A percentile compares a stretch with the other conserved stretches of the same genome.
These are phyloP conservation scores for Aradus depressus DNA, from an alignment of 2,888 invertebrate species.

Conservation along the genomic window DNA sequence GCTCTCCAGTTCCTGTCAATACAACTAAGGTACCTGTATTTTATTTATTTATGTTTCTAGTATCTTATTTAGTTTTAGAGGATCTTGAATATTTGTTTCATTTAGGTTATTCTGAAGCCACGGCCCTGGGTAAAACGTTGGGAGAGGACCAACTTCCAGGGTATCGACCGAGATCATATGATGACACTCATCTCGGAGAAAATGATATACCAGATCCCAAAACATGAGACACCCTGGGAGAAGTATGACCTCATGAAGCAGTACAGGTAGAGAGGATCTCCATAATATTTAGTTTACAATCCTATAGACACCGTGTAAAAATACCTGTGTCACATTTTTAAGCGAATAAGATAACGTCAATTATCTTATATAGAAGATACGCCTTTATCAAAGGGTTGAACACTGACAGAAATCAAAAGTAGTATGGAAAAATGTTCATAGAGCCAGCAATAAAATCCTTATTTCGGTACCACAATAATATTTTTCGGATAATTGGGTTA, in stretches of 20 bases:
- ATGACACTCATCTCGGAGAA: conserved; percentile 40
- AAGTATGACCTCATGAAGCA: conserved; percentile 89
- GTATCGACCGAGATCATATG: conserved; percentile 50
- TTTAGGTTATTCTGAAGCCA: conserved; percentile 56
- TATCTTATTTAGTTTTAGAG: not conserved
- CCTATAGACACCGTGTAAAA: no score
- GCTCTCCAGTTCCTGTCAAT: conserved; percentile 67
- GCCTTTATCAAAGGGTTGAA: no score
- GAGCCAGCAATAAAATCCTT: no score
- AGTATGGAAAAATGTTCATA: no score
- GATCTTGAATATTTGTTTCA: conserved; percentile 8
- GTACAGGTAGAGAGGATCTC: conserved; percentile 68
- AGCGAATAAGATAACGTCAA: no score
- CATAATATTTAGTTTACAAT: no score
- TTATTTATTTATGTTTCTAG: no score
- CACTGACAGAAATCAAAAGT: no score
- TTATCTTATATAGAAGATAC: no score
- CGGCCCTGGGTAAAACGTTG: conserved; percentile 87
- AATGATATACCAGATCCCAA: conserved; percentile 38
- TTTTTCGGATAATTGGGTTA: no score
- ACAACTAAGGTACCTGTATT: conserved; percentile 49
- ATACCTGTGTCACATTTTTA: no score
- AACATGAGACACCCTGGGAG: conserved; percentile 61
- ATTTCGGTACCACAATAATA: no score
- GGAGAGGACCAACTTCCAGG: conserved; percentile 67